These are phyloP conservation scores for Orcinus orca DNA, from an alignment of 2,113 vertebrate species.

Conservation along the genomic window DNA sequence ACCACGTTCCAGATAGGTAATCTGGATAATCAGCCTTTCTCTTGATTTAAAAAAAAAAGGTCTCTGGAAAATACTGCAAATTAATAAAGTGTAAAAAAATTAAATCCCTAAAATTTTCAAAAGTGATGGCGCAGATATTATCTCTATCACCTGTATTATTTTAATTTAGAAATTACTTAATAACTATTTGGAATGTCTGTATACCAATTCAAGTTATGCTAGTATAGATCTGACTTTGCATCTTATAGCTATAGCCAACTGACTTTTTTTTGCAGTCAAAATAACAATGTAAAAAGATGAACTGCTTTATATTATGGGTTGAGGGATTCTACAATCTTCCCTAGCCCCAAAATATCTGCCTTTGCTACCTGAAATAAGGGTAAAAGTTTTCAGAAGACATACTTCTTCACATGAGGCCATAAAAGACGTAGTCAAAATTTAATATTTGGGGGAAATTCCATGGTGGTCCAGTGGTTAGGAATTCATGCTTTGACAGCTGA, in stretches of 20 bases:
- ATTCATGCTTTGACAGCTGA: too few relatives aligned
- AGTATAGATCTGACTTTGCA: not conserved
- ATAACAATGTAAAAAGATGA: not conserved
- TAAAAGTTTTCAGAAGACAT: not conserved
- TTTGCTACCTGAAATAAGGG: not conserved
- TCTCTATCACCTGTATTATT: not conserved
- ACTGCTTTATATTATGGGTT: not conserved
- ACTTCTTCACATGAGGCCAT: not conserved
- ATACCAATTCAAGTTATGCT: not conserved
- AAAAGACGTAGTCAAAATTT: not conserved
- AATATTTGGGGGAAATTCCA: not conserved
- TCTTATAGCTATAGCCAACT: not conserved
- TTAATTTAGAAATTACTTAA: not conserved
- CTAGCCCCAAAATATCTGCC: not conserved
- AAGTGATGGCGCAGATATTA: not conserved
- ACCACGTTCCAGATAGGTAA: not conserved
- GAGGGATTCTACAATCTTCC: not conserved
- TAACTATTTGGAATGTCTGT: not conserved
- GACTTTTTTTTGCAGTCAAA: not conserved
- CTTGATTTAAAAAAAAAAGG: not conserved
- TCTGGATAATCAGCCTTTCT: not conserved
- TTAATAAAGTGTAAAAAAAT: not conserved
- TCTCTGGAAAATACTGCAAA: not conserved
- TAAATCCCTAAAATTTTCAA: not conserved
- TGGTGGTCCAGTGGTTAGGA: too few relatives aligned